Evolutionary conservation across 2,888 invertebrate genomes (phyloP), one percentile per base, ranked within the genome.

Genomic region (Pocota personata): DNA sequence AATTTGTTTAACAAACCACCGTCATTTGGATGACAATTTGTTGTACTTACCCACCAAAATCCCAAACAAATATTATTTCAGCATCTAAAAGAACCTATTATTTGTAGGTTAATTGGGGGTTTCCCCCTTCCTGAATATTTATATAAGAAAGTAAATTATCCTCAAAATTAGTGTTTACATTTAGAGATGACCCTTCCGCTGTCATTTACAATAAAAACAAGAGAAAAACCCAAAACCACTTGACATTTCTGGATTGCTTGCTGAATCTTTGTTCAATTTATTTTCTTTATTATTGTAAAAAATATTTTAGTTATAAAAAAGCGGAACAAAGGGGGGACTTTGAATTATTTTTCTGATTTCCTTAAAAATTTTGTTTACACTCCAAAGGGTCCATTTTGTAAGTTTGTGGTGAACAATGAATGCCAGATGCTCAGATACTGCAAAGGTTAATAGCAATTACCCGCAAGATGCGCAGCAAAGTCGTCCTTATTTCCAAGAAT

Each of bases 61-160:
- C 46, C 64, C 48, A 64, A 64, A 48, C 32, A 64, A 64, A 64
- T 64, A 64, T 60, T 60, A 24, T 60, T 24, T 40, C 7, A 14
- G 1, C 43, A 14, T 16, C 43, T 24, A 43, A 43, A 43, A 8
- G 10, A 8, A 14, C 40, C 40, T 14, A 40, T 40, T 40, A 40
- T 40, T 40, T 40, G 1, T 14, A 14, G 1, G n/a, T n/a, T 40
- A 40, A 40, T 40, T 40, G 40, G 14, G 40, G 40, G 14, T 1
- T 14, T 6, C 40, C 14, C 5, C 40, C n/a, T 2, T 32, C 32
- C 0, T 7, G 7, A 14, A 12, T 37, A 37, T 14, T 14, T 40
- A 14, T 14, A 40, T 14, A 14, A 40, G n/a, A 40, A 40, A 40
- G 14, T 14, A 14, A 40, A 14, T 40, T n/a, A 6, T 14, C 14